Base-by-base conservation (phyloP, 2,888 invertebrate species). In the Athrips mouffetella region DNA sequence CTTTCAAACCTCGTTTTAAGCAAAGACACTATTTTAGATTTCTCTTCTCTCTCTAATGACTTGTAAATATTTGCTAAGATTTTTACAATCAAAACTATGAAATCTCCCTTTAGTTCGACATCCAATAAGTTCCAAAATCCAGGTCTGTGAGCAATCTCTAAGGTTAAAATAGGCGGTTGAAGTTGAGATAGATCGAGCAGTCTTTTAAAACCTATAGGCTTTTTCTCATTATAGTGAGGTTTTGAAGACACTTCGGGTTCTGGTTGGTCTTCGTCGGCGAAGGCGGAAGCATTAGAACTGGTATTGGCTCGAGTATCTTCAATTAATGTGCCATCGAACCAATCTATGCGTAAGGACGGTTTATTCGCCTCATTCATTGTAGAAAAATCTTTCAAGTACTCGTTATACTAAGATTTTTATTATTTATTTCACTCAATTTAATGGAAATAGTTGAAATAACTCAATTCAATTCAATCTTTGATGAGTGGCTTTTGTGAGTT, bases 311-410 rank as follows among this genome's bases (percentile, higher is more conserved):
- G 57, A 16, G 59, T 59, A 53, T 80, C 75, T 70, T 85, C 80
- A 33, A 79, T 73, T n/a, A 85, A 58, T 18, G 81, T 80, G 4
- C 87, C 88, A 60, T 88, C 88, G 51, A 88, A 88, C 88, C 88
- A 88, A 55, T 88, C 88, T 61, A 88, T 85, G 2, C 87, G 74
- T 50, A 86, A 65, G 25, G 80, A 75, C 33, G 74, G 63, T 60
- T 79, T 79, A 51, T 62, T 70, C 33, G 45, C 53, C 35, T 80
- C 73, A 55, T 65, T 60, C 86, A 85, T 86, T 13, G 16, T 48
- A 45, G 15, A 10, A 15, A 33, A 33, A 3, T 33, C 8, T 13
- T 33, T 15, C 16, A n/a, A n/a, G n/a, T n/a, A n/a, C 13, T 15
- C 16, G 16, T 15, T 31, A 31, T 31, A n/a, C n/a, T n/a, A n/a